Percentiles rank a stretch among this genome's conserved stretches.
phyloP scores from a whole-genome alignment of 2,888 invertebrate species.

The Heliconius hortense region DNA sequence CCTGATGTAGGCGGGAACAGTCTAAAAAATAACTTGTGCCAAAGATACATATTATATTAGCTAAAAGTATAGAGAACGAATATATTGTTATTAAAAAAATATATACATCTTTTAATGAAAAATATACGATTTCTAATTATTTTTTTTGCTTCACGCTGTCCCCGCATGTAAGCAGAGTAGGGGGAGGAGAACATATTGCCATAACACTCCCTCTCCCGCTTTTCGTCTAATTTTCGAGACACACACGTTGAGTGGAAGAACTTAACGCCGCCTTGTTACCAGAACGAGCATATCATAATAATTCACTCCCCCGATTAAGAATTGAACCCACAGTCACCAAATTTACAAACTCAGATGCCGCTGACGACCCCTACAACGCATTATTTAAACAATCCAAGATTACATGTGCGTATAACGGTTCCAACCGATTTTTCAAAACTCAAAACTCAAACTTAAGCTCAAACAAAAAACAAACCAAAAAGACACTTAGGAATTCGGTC shows the following conservation, averaged over 20 bases:
- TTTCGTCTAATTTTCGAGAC: not conserved
- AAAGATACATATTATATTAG: too few species aligned
- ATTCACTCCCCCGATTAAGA: not conserved
- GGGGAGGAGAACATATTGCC: too few species aligned
- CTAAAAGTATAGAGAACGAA: too few species aligned
- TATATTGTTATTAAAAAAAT: too few species aligned
- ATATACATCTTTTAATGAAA: too few species aligned
- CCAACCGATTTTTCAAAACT: not conserved
- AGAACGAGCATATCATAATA: not conserved
- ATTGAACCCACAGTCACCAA: not conserved
- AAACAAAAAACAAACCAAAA: conserved; percentile 16
- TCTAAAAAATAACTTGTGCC: too few species aligned
- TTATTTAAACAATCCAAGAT: not conserved
- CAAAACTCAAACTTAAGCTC: not conserved
- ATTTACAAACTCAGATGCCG: too few species aligned
- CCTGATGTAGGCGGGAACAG: too few species aligned
- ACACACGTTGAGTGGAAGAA: not conserved
- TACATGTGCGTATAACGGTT: not conserved
- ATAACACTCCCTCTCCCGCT: too few species aligned
- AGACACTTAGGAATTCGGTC: conserved; percentile 28
- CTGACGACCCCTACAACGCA: not conserved
- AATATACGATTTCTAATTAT: too few species aligned
- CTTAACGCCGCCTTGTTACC: not conserved
- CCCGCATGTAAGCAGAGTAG: too few species aligned
- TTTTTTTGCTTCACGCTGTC: too few species aligned